Base-by-base conservation (phyloP, 1,140 invertebrate genomes). In the Drosophila ficusphila region DNA sequence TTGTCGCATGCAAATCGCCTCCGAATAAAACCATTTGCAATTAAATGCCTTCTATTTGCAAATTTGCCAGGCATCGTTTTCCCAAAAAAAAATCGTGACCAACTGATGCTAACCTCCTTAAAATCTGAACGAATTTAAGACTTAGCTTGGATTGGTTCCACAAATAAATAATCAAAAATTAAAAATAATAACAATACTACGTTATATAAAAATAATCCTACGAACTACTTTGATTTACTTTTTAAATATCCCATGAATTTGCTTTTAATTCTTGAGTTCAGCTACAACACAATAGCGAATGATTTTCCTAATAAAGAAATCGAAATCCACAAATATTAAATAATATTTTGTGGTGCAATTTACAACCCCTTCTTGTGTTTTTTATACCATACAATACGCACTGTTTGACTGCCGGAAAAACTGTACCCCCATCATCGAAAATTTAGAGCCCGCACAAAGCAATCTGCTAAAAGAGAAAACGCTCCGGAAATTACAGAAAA, bases 11-110 rank as follows among this genome's bases (percentile, higher is more conserved):
- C 7, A 5, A 21, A 23, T 23, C 21, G 44, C 14, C 14, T 5
- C 23, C 16, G 7, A 48, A 48, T 5, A 52, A 25, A 57, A 61
- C 72, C 76, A 82, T 82, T 82, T 82, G 54, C 77, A 79, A 72
- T 76, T 76, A 67, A 67, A 67, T 39, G 33, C 19, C 31, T 65
- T 51, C 44, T 31, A 67, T 67, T 67, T 67, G 60, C 42, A 67
- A 67, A 67, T 67, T 67, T 51, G 1, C 19, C 42, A 38, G 60
- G 41, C 42, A 12, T 18, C 27, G n/a, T 39, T 23, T 39, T n/a
- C 3, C 18, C 16, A 27, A 16, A 60, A 60, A 58, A 12, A 9
- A 18, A 27, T 5, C 18, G 8, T n/a, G 18, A 21, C 11, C 54
- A 58, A 16, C 16, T 58, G 48, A 19, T 25, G 21, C 9, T 9